Evolutionary conservation across 1,140 invertebrate genomes (phyloP).

Genomic region (Atta cephalotes): DNA sequence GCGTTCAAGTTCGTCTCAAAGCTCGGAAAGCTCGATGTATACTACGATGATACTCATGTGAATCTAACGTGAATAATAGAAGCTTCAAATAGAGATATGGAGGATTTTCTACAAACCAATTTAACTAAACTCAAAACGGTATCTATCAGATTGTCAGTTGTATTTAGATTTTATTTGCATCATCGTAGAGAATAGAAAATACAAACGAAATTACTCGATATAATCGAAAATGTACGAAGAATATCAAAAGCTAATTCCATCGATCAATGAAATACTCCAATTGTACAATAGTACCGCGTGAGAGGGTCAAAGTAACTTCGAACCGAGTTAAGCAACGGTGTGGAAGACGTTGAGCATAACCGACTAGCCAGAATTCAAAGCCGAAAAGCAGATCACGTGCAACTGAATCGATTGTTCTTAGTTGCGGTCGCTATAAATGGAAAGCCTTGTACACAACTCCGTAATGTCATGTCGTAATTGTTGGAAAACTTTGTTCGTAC

Average conservation of each 20-base stretch:
- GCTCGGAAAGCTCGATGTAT: slow-evolving; percentile 58
- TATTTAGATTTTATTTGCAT: neutral
- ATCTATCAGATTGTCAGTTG: neutral
- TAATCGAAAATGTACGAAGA: neutral
- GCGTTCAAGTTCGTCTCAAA: slow-evolving; percentile 73
- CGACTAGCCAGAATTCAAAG: slow-evolving; percentile 54
- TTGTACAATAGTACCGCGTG: slow-evolving; percentile 50
- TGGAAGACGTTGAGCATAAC: slow-evolving; percentile 52
- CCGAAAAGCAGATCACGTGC: slow-evolving; percentile 64
- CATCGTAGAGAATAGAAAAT: neutral
- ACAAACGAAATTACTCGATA: neutral
- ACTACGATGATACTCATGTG: slow-evolving; percentile 22
- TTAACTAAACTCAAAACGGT: neutral
- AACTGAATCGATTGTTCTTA: slow-evolving; percentile 61
- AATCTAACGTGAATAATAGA: slow-evolving; percentile 48
- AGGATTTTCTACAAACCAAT: neutral
- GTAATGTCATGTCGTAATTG: slow-evolving; percentile 37
- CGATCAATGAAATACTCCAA: slow-evolving; percentile 57
- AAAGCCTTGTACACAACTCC: slow-evolving; percentile 4
- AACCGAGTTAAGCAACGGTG: slow-evolving; percentile 33
- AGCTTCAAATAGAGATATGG: neutral
- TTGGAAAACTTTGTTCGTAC: slow-evolving; percentile 21
- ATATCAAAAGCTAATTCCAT: neutral
- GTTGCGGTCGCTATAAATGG: slow-evolving; percentile 13
- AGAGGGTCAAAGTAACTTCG: slow-evolving; percentile 38